phyloP scores from a whole-genome alignment of 2,888 invertebrate genomes.

The Isotomurus palustris region DNA sequence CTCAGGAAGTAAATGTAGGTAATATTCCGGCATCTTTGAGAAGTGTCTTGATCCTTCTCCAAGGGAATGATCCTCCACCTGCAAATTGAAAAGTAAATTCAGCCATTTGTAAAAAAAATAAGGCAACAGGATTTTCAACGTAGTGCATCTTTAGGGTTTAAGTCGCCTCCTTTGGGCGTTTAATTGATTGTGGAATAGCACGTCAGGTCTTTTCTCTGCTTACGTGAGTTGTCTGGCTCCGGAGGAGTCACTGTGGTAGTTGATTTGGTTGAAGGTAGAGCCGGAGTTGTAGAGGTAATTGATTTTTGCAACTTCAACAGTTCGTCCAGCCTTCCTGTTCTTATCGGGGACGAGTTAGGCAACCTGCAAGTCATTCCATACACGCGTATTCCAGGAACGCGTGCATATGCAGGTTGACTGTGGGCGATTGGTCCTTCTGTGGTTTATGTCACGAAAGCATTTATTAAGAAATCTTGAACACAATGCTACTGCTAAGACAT shows the following conservation, averaged over 20 bases:
- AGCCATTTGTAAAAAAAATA: not conserved
- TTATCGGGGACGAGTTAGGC: slow-evolving; percentile 8
- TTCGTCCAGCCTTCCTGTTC: slow-evolving; percentile 8
- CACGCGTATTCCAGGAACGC: slow-evolving; percentile 86
- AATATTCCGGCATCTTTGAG: slow-evolving; percentile 33
- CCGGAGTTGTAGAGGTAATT: too few species aligned
- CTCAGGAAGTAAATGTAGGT: too few species aligned
- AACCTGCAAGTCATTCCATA: slow-evolving; percentile 69
- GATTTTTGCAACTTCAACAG: not conserved
- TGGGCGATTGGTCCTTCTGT: slow-evolving; percentile 91
- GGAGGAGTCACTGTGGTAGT: slow-evolving; percentile 4
- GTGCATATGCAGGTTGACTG: slow-evolving; percentile 88
- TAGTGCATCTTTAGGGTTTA: too few species aligned
- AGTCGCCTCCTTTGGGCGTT: not conserved
- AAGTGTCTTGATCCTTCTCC: slow-evolving; percentile 38
- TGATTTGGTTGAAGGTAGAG: not conserved
- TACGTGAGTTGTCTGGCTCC: slow-evolving; percentile 28
- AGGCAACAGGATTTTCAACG: too few species aligned
- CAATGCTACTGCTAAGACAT: too few species aligned
- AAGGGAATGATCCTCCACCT: slow-evolving; percentile 40
- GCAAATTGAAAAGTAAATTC: not conserved
- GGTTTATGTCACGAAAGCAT: too few species aligned
- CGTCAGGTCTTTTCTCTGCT: too few species aligned
- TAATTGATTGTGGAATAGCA: not conserved
- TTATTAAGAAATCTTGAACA: too few species aligned